Base-by-base conservation (phyloP, 2,113 vertebrate species). In the Tachycineta bicolor region DNA sequence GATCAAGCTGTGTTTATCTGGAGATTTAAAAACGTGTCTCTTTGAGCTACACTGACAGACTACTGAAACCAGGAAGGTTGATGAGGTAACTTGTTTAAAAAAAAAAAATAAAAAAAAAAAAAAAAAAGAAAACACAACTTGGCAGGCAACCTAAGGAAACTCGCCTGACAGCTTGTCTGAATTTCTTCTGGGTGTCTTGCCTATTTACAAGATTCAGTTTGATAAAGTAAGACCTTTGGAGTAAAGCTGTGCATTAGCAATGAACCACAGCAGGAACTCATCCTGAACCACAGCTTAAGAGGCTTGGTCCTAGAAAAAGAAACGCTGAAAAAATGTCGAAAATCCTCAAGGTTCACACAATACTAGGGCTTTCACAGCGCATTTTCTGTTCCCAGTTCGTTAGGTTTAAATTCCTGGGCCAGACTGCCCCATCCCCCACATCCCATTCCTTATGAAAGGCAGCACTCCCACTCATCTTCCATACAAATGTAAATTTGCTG, bases 401-500 rank as follows among this genome's bases (percentile, higher is more conserved):
- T 53, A 34, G 68, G 29, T 58, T 90, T 70, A 55, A 64, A 74
- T 63, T 87, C 44, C 79, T 31, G 79, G 60, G 47, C 71, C 89
- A 74, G 83, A 9, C 49, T 52, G 44, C 46, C 76, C 93, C 96
- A 78, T 78, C 94, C 93, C 96, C 91, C 93, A 80, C 50, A 9
- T 20, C 5, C 70, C 58, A 2, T 31, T 23, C 44, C 31, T 70
- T 49, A 49, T 43, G 67, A 91, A 84, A 94, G 77, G 70, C 33
- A 1, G 39, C 75, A 82, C 64, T 88, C 60, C 71, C 83, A 78
- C 88, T 86, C 34, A 88, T 93, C 93, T 87, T 53, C 94, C 92
- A 89, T 87, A 93, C 56, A 93, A 92, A 95, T 96, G 96, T 37
- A 95, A 95, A 96, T 93, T 15, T 21, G 90, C 90, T 83, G 90